Conservation (phyloP, 2,113 vertebrate species). For the Hippocampus zosterae region DNA sequence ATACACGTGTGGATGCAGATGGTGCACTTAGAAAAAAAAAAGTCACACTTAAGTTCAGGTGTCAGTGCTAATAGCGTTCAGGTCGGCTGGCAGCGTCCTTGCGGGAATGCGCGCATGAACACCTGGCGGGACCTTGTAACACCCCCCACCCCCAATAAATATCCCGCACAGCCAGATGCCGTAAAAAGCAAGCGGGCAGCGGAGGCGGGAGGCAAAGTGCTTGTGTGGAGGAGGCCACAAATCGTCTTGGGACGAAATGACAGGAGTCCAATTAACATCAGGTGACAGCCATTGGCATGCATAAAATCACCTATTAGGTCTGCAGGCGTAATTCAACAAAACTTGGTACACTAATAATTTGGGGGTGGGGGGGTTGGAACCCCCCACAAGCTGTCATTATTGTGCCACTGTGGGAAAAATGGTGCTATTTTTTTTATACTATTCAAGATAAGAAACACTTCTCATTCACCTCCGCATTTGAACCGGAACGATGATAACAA, state of each 20-base stretch:
- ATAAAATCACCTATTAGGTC: background rate
- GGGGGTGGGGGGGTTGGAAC: too few relatives aligned
- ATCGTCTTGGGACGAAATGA: background rate
- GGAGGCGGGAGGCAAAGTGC: conserved; percentile 16
- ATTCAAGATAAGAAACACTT: too few relatives aligned
- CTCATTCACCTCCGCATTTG: too few relatives aligned
- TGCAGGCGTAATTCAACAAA: background rate
- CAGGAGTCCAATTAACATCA: background rate
- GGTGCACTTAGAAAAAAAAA: conserved; percentile 1
- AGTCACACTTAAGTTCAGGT: conserved; percentile 12
- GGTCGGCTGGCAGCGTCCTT: conserved; percentile 12
- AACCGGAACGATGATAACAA: too few relatives aligned
- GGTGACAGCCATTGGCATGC: background rate
- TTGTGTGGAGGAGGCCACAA: background rate
- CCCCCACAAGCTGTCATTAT: too few relatives aligned
- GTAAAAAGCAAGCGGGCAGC: conserved; percentile 49
- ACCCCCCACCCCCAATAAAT: conserved; percentile 67
- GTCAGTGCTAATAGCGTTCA: conserved; percentile 13
- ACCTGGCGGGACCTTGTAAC: conserved; percentile 52
- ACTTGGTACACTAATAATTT: too few relatives aligned
- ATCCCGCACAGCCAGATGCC: conserved; percentile 67
- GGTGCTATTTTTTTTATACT: too few relatives aligned
- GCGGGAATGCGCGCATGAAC: conserved; percentile 27
- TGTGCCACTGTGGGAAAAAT: too few relatives aligned
- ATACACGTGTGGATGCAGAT: background rate